These are phyloP conservation scores for Philonicus albiceps DNA, from an alignment of 2,888 invertebrate species.

Conservation along the genomic window DNA sequence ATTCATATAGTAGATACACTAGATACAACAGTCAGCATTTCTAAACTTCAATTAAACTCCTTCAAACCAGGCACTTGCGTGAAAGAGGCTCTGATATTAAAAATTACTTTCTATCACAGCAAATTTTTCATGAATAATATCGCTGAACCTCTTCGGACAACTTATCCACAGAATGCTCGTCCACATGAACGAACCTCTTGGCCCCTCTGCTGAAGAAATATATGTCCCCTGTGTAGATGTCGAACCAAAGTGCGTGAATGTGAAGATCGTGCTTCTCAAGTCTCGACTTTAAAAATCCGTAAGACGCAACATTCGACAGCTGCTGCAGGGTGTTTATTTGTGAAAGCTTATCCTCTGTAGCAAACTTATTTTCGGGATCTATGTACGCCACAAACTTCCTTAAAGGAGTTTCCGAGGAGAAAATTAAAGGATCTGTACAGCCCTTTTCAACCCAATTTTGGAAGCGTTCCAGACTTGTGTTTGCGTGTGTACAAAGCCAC, in stretches of 20 bases:
- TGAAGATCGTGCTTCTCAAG: conserved; percentile 83
- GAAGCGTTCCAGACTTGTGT: conserved; percentile 83
- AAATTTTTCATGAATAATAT: conserved; percentile 74
- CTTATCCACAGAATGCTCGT: conserved; percentile 79
- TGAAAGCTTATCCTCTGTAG: conserved; percentile 89
- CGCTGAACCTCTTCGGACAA: conserved; percentile 79
- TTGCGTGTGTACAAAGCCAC: conserved; percentile 90
- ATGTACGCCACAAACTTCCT: conserved; percentile 92
- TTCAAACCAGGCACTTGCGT: background rate
- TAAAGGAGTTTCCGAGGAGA: conserved; percentile 86
- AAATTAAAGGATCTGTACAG: conserved; percentile 76
- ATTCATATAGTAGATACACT: background rate
- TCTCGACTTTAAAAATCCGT: conserved; percentile 85
- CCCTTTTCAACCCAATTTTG: conserved; percentile 71
- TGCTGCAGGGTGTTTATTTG: conserved; percentile 95
- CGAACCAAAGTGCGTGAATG: conserved; percentile 96
- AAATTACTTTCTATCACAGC: background rate
- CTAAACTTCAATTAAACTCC: background rate
- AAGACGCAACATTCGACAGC: conserved; percentile 90
- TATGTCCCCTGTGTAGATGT: conserved; percentile 95
- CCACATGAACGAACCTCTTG: conserved; percentile 85
- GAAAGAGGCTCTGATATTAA: no score
- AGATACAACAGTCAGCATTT: no score
- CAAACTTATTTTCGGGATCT: conserved; percentile 89
- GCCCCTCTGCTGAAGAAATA: conserved; percentile 90